Base-by-base conservation (phyloP, 37 sponge, comb jelly and placozoan genomes). In the Mnemiopsis leidyi region DNA sequence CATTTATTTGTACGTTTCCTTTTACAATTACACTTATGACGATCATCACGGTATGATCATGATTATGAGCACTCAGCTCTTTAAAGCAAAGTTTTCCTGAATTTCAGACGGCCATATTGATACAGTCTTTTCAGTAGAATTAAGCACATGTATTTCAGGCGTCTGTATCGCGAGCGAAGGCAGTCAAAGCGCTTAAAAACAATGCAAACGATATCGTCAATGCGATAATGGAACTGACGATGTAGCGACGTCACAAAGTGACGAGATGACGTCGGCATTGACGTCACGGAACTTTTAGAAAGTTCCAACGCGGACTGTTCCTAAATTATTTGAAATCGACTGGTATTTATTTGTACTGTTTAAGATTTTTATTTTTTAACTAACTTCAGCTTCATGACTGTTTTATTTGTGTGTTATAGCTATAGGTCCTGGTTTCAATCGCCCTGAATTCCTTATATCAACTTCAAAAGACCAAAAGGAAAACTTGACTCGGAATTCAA, bases 131-230 rank as follows among this genome's bases (percentile, higher is more conserved):
- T 61, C 68, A 61, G 18, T 61, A 61, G 9, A 21, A 61, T 21
- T 18, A 18, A 61, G 18, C 68, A 21, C 18, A 18, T 61, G 9
- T 61, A 3, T 77, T 33, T 28, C 83, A 96, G 96, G 99, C 99
- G 9, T 39, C 23, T 40, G 90, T 85, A 13, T 32, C 90, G 0
- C 40, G 90, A 85, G 90, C 36, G 25, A 85, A 85, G 90, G 90
- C 90, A 28, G 92, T 97, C 26, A 95, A 94, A 90, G 99, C 99
- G 26, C 94, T 98, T 61, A 95, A 95, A 77, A 96, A 95, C 76
- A 96, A 98, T 93, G 95, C 94, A 0, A 98, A 98, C 93, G 99
- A 98, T 92, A 97, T 98, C 38, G 99, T 98, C 75, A 98, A 97
- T 92, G 99, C 99, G 38, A 98, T 98, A 21, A 98, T 98, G 99